A percentile compares a stretch with the other conserved stretches of the same genome.
Evolutionary conservation across 2,113 vertebrate species (phyloP).

Genomic region (Montifringilla adamsi): DNA sequence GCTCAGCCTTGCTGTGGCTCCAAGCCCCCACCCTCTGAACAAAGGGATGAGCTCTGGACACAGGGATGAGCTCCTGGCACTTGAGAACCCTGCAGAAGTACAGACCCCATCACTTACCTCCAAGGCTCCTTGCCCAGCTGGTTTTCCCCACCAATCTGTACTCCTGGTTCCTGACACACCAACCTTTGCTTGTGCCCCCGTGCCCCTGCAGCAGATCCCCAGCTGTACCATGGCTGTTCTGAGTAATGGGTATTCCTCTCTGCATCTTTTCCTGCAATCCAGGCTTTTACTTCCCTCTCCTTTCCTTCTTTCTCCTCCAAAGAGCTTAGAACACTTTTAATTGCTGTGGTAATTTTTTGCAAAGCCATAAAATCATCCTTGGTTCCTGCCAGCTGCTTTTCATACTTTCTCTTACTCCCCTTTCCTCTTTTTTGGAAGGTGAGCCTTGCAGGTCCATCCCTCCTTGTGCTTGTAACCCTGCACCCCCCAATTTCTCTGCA

Average conservation of each 20-base stretch:
- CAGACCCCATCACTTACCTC: not conserved
- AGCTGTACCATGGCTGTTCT: not conserved
- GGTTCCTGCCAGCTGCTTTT: not conserved
- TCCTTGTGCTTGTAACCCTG: not conserved
- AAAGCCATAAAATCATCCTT: not conserved
- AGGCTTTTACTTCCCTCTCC: not conserved
- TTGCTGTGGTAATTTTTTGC: not conserved
- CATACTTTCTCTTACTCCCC: not conserved
- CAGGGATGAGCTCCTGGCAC: not conserved
- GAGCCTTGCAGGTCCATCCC: not conserved
- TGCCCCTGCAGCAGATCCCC: not conserved
- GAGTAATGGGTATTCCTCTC: not conserved
- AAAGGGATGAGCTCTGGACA: not conserved
- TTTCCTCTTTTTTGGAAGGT: not conserved
- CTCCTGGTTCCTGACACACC: accelerated
- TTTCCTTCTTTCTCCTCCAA: not conserved
- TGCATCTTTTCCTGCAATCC: not conserved
- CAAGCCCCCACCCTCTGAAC: not conserved
- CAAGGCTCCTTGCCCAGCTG: not conserved
- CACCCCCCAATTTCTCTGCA: not conserved
- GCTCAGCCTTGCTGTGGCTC: not conserved
- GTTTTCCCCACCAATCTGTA: not conserved
- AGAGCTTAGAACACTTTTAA: not conserved
- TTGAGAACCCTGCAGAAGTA: not conserved
- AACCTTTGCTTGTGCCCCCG: not conserved